Evolutionary conservation across 2,113 vertebrate species (phyloP).

Genomic region (Procavia capensis): DNA sequence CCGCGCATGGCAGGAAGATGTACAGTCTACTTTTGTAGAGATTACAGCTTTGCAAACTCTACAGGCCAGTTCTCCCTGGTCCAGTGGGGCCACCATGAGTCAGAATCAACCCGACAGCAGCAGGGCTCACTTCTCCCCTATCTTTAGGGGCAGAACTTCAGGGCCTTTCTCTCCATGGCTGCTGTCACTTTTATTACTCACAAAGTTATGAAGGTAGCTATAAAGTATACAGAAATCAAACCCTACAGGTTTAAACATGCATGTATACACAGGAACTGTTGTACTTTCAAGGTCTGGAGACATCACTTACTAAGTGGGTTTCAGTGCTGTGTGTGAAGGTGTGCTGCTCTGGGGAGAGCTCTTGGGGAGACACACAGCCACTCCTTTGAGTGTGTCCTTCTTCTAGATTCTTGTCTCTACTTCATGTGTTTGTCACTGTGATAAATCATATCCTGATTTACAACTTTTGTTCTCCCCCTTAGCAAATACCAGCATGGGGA

Average conservation of each 20-base stretch:
- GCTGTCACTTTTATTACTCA: not conserved
- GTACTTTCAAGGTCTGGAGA: not conserved
- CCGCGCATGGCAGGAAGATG: not conserved
- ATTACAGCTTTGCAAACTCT: not conserved
- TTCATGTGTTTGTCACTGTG: not conserved
- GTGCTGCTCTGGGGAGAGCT: not conserved
- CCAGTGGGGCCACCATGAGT: too few species aligned
- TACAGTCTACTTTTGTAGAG: not conserved
- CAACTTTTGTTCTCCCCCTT: not conserved
- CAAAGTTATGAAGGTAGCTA: not conserved
- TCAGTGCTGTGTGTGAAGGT: not conserved
- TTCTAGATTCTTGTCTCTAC: not conserved
- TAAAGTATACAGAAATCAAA: not conserved
- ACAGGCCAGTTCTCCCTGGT: too few species aligned
- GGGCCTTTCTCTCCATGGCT: not conserved
- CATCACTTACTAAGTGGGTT: not conserved
- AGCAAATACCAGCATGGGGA: not conserved
- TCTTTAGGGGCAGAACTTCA: not conserved
- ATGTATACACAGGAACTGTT: not conserved
- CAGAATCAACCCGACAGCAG: too few species aligned
- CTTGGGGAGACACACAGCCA: not conserved
- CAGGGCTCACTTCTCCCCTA: not conserved
- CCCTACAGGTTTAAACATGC: not conserved
- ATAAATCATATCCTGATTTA: constrained; percentile 13
- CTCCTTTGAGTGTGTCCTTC: not conserved